Evolutionary conservation across 2,888 invertebrate species (phyloP).

Genomic region (Macrosiphum euphorbiae): DNA sequence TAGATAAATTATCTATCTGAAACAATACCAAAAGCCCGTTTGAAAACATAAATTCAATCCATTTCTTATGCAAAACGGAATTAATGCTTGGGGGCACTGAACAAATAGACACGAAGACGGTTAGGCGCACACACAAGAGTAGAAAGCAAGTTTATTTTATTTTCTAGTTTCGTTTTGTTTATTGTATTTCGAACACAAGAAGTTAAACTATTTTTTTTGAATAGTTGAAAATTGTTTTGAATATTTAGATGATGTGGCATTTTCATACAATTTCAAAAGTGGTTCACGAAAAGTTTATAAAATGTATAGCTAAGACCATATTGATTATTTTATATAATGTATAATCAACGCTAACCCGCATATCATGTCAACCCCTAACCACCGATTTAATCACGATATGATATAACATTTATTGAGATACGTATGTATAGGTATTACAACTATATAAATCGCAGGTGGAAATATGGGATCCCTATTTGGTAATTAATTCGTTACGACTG

Average conservation of each 20-base stretch:
- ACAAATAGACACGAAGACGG: background rate
- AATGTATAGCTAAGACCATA: background rate
- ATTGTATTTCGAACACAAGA: background rate
- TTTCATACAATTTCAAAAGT: background rate
- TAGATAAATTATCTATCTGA: too few relatives aligned
- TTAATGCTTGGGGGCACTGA: background rate
- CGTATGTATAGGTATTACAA: background rate
- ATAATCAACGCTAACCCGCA: too few relatives aligned
- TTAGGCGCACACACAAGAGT: background rate
- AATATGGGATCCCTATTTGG: background rate
- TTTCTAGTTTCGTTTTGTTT: background rate
- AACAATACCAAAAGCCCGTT: background rate
- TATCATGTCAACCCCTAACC: background rate
- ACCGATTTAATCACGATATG: background rate
- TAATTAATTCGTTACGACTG: background rate
- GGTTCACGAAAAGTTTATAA: background rate
- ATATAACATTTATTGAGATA: background rate
- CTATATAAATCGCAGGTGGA: background rate
- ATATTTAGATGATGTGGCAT: background rate
- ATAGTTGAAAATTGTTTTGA: background rate
- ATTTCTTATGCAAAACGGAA: background rate
- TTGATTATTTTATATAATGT: too few relatives aligned
- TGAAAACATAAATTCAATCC: background rate
- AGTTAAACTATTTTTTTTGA: background rate
- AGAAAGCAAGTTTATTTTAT: background rate